Base-by-base conservation (phyloP, 2,888 invertebrate species). In the Apotomis betuletana region DNA sequence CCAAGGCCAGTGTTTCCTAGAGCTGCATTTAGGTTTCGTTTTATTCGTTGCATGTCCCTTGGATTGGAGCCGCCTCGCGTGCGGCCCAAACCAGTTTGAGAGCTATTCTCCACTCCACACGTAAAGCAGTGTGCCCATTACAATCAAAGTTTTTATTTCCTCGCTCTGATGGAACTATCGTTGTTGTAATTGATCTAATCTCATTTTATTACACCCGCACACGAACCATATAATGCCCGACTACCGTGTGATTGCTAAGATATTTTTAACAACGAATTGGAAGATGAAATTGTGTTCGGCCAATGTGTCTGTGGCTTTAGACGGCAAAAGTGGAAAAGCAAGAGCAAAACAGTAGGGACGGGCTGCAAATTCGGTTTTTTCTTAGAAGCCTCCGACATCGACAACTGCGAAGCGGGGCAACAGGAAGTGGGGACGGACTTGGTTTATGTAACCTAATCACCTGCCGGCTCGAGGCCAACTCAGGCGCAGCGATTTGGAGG, bases 361-460 rank as follows among this genome's bases (percentile, higher is more conserved):
- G 84, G 85, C 85, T 86, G 87, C 85, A 85, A 90, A 90, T 90
- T 90, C 87, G 84, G 87, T 83, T 86, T 87, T 89, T 92, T 91
- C 90, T 90, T 85, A 89, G 90, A 91, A 91, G 83, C 83, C 85
- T 87, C 87, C 88, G 86, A 89, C 90, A 91, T 86, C 88, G 86
- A 89, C 90, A 91, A 93, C 91, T 91, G 92, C 90, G 86, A 85
- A 88, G 85, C 91, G 90, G 86, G 89, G 87, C 85, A 89, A 88
- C 91, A 92, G 93, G 92, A 92, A 93, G 91, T 91, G 85, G 91
- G 90, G 91, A 87, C 87, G 89, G 88, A 83, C 89, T 89, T 87
- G 91, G 91, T 91, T 92, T 92, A 92, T 92, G 92, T 92, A 93
- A 93, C 91, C 89, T 91, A 93, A 93, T 93, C 93, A 93, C 92